Base-by-base conservation (phyloP, 2,113 vertebrate species). In the Pseudopodoces humilis region DNA sequence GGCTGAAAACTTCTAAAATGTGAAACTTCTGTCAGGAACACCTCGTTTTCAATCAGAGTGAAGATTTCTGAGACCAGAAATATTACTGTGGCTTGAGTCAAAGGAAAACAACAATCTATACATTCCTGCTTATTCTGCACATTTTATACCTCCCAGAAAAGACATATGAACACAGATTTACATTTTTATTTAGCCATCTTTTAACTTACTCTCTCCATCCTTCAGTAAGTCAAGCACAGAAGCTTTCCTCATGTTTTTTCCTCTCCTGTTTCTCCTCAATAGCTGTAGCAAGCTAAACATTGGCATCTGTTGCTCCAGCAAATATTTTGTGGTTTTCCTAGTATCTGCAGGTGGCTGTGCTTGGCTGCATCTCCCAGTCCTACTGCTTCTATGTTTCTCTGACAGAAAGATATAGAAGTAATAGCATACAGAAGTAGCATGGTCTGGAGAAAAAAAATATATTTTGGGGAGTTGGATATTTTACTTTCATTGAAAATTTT, bases 11-110 rank as follows among this genome's bases (percentile, higher is more conserved):
- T 80, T 83, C 9, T 62, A 24, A 82, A 68, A 93, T 39, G 71
- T 83, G 79, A 59, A 90, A 81, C 24, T 70, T 27, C 46, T 86
- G 31, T 92, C 64, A 91, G 46, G 30, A 77, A 1, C n/a, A 64
- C 37, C 60, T 94, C 1, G 56, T 86, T 92, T 86, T 75, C 72
- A 78, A 16, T 11, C 33, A 75, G 19, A 80, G n/a, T 68, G 69
- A 86, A 86, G 83, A 75, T 83, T 93, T 94, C 91, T 56, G 27
- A 93, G 58, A 31, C 44, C 27, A 52, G 64, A 88, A 92, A 84
- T 90, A 86, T 30, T 77, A 56, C 63, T 41, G 31, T 78, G 72
- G 27, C 47, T n/a, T 13, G 33, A 75, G 79, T 71, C 10, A 53
- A 84, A 35, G 60, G 28, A 63, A 90, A 93, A 52, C 24, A 80